Conservation (phyloP, 92 coral and sea anemone genomes). For the Plumapathes pennacea region DNA sequence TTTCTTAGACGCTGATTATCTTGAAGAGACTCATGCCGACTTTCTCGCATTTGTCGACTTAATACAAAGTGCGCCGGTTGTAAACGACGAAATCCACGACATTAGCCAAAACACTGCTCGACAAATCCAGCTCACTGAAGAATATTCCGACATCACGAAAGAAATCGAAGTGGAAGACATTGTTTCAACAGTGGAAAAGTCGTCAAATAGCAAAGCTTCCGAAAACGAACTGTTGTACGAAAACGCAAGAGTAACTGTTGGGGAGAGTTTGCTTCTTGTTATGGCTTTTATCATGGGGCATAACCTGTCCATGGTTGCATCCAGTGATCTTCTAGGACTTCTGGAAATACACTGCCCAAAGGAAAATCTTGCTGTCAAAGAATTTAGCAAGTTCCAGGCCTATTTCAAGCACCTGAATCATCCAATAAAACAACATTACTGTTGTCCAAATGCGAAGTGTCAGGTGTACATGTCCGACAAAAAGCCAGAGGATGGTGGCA, state of each 20-base stretch:
- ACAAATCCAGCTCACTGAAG: no score
- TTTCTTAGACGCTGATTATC: no score
- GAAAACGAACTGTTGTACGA: constrained; percentile 25
- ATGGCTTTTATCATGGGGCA: constrained; percentile 37
- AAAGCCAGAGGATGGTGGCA: constrained; percentile 42
- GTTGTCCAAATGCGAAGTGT: constrained; percentile 28
- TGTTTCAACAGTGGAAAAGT: neutral
- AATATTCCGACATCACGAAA: constrained; percentile 14
- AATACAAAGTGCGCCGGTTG: no score
- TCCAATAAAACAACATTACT: constrained; percentile 35
- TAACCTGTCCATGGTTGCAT: constrained; percentile 39
- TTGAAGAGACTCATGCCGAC: no score
- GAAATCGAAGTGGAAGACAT: constrained; percentile 18
- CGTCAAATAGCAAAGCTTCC: neutral
- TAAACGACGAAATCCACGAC: no score
- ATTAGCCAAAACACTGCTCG: no score
- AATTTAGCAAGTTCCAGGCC: constrained; percentile 14
- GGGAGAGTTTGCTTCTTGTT: constrained; percentile 25
- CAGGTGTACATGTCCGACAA: constrained; percentile 23
- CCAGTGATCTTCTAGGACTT: constrained; percentile 22
- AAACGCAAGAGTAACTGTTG: constrained; percentile 21
- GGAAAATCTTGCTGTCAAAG: constrained; percentile 32
- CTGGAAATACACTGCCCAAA: constrained; percentile 29
- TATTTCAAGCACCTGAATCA: constrained; percentile 19
- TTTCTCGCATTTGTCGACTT: no score